Evolutionary conservation across 2,797 vertebrate species (phyloP).

Genomic region (Lithobates pipiens): DNA sequence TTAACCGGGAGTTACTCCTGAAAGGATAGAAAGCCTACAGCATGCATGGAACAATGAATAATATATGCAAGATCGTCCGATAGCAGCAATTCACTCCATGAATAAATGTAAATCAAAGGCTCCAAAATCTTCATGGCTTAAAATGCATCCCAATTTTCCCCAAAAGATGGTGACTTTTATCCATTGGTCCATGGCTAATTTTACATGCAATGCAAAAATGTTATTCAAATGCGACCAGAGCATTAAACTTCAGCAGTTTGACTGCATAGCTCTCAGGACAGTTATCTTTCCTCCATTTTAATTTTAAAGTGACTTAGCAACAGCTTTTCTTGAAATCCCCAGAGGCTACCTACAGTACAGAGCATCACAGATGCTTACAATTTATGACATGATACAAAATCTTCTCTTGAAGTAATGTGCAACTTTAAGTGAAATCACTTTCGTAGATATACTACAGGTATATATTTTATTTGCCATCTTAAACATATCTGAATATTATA

Average conservation of each 20-base stretch:
- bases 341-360: conserved; percentile 73
- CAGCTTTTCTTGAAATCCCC: conserved; percentile 78
- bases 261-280: conserved; percentile 74
- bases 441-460: conserved; percentile 81
- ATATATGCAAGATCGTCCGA: conserved; percentile 72
- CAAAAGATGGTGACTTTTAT: conserved; percentile 75
- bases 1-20: conserved; percentile 46
- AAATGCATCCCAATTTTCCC: conserved; percentile 79
- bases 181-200: conserved; percentile 79
- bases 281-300: conserved; percentile 79
- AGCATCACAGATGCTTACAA: conserved; percentile 76
- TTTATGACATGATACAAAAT: conserved; percentile 79
- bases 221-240: conserved; percentile 73
- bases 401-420: conserved; percentile 77
- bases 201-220: conserved; percentile 77
- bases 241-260: conserved; percentile 75
- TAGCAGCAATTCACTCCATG: conserved; percentile 72
- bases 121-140: conserved; percentile 77
- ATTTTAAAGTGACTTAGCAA: conserved; percentile 84
- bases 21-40: conserved; percentile 61
- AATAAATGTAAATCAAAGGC: conserved; percentile 66
- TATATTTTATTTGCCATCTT: conserved; percentile 85
- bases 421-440: conserved; percentile 82
- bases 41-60: conserved; percentile 73
- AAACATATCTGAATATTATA: conserved; percentile 84